Base-by-base conservation (phyloP, 1,140 invertebrate genomes). In the Portunus trituberculatus region DNA sequence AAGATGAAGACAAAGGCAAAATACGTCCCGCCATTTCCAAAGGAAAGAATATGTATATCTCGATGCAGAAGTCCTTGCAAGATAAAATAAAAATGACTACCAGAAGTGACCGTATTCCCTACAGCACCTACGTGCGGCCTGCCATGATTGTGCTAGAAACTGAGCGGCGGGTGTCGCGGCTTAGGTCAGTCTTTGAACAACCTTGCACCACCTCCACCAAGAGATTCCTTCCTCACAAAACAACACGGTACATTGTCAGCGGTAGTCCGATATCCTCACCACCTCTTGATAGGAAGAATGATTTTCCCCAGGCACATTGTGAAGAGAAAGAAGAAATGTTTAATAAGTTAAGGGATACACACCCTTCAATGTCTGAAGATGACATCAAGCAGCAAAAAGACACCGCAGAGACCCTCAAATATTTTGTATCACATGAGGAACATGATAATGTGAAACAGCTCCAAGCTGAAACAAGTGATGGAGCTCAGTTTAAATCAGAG, bases 161-260 rank as follows among this genome's bases (percentile, higher is more conserved):
- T 7, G 93, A 94, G 29, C 59, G 82, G 67, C 31, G 87, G 20
- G 93, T 94, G 6, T 94, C 87, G 14, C 93, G 87, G 12, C 93
- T 94, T 14, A 76, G 93, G 87, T 94, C 93, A 0, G 52, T 94
- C 25, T 94, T 94, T 90, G 93, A 94, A 59, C 14, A 31, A 0
- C 32, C 31, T 48, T 14, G 59, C 76, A 31, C 32, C n/a, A 87
- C 25, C 39, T 0, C 32, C n/a, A 20, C 32, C 20, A 90, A 45
- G 46, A 84, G 76, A 46, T 32, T 14, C 12, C 45, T 45, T 46
- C 86, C 83, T n/a, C 20, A 48, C 25, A 93, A 48, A 29, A 10
- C 52, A 8, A 93, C 39, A 76, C 83, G 45, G 45, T 93, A 46
- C 39, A 86, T 93, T 1, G 32, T 93, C 52, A 76, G 48, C 39